These are phyloP conservation scores for Protonemura montana DNA, from an alignment of 2,888 invertebrate genomes.

Conservation along the genomic window DNA sequence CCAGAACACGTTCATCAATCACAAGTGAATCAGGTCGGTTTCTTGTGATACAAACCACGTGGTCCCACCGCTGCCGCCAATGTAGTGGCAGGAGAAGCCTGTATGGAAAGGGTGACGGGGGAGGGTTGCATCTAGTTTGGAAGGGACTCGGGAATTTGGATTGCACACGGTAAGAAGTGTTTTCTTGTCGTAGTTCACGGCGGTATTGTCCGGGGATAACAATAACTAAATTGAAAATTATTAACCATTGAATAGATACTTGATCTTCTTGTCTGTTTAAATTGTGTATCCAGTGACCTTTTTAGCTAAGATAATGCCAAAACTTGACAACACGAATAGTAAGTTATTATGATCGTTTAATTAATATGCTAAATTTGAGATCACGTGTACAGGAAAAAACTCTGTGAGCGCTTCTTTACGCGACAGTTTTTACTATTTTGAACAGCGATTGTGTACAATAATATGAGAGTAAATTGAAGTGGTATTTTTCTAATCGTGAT, in stretches of 20 bases:
- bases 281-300: too few relatives aligned
- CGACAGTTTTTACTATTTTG: too few relatives aligned
- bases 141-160: neutral
- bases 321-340: too few relatives aligned
- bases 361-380: too few relatives aligned
- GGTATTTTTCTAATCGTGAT: too few relatives aligned
- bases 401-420: too few relatives aligned
- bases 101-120: neutral
- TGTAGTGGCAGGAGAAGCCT: neutral
- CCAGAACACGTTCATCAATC: neutral
- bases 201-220: neutral
- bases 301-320: too few relatives aligned
- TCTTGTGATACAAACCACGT: neutral
- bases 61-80: neutral
- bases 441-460: too few relatives aligned
- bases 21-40: neutral
- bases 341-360: too few relatives aligned
- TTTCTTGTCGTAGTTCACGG: neutral
- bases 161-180: neutral
- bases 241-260: neutral
- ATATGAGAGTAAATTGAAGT: too few relatives aligned
- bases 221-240: conserved; percentile 3
- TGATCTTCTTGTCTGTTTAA: neutral
- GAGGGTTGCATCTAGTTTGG: neutral
- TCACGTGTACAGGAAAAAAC: too few relatives aligned